A percentile compares a stretch with the other conserved stretches of the same genome.
These are phyloP conservation scores for Pangasius sanitwongsei DNA, from an alignment of 2,797 vertebrate genomes.

Conservation along the genomic window DNA sequence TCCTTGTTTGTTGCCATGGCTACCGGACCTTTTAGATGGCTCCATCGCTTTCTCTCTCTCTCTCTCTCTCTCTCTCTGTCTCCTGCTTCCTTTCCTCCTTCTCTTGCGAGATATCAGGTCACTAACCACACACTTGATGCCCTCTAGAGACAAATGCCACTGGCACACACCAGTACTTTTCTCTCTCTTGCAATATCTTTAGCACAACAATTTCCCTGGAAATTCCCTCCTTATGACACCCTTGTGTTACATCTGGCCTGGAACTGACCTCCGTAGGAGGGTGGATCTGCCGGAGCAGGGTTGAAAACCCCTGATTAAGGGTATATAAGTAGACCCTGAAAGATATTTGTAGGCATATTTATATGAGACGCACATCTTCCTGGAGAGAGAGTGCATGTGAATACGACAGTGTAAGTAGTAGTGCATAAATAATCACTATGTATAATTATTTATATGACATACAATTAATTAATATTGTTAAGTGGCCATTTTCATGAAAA, in stretches of 20 bases:
- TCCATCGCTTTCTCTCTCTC: conserved; percentile 41
- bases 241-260: conserved; percentile 7
- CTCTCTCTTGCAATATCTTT: conserved; percentile 29
- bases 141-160: conserved; percentile 41
- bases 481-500: background rate
- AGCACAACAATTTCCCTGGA: conserved; percentile 24
- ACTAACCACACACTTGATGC: conserved; percentile 50
- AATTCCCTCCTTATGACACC: conserved; percentile 12
- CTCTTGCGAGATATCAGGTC: conserved; percentile 50
- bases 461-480: background rate
- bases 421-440: background rate
- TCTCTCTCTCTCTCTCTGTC: conserved; percentile 21
- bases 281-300: background rate
- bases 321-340: background rate
- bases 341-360: background rate
- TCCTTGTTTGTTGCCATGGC: conserved; percentile 85
- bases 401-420: background rate
- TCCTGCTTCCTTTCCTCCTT: conserved; percentile 14
- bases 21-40: conserved; percentile 78
- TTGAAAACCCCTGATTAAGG: conserved; percentile 26
- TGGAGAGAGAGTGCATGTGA: background rate
- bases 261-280: conserved; percentile 23
- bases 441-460: background rate
- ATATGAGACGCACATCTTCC: background rate
- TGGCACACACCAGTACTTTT: conserved; percentile 24